Evolutionary conservation across 2,113 vertebrate genomes (phyloP), one percentile per base, ranked within the genome.

Genomic region (Lates calcarifer): DNA sequence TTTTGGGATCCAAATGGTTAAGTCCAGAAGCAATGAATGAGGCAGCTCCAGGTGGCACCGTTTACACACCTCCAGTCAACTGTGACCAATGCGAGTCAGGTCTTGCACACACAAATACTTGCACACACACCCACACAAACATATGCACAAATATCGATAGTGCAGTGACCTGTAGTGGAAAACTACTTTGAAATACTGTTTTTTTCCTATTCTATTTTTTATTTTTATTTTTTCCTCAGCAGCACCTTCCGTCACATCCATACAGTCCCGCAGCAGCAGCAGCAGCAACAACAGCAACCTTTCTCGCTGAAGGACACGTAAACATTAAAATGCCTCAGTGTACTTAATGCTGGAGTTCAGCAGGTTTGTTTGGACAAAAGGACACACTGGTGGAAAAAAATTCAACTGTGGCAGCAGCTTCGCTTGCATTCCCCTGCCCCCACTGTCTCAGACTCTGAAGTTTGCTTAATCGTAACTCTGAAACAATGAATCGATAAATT

Each of bases 31-130:
- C 28, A 39, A 18, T 47, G n/a, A 81, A 45, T 61, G 49, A 35
- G 39, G 55, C 24, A 12, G 69, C 51, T 79, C 61, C 79, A 81
- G 58, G 76, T 87, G 79, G 77, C 71, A 67, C 68, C 11, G 20
- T 69, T 88, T 58, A 82, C 68, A 61, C 72, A 76, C 53, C 66
- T 79, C 35, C 63, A 83, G 76, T 76, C 75, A 69, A 10, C 83
- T 79, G 76, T 89, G 77, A 81, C 77, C 83, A 45, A 26, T 39
- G 6, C 10, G 15, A 49, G 29, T 47, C 41, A 26, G 37, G 33
- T 47, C 20, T 45, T 26, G 12, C 20, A 28, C 51, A 35, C 49
- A 69, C 22, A 60, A 37, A 74, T 6, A 49, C 2, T 5, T 24
- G 33, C 33, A 57, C 69, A 10, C 9, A 57, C 64, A 58, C 29